Base-by-base conservation (phyloP, 2,888 invertebrate species). In the Poecilobothrus nobilitatus region DNA sequence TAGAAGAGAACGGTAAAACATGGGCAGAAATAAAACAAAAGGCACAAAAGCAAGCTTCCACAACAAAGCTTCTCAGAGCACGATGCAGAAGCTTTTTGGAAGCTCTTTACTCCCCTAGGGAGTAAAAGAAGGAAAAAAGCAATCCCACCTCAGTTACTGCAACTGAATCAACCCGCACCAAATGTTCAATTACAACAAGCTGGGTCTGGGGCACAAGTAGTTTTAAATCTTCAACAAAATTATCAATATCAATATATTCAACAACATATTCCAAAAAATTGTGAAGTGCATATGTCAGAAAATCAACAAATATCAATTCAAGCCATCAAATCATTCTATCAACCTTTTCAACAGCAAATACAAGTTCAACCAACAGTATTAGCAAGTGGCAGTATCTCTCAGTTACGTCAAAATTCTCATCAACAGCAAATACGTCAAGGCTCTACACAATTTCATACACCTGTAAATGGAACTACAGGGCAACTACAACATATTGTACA, bases 211-310 rank as follows among this genome's bases (percentile, higher is more conserved):
- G 71, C 73, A 12, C 74, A 74, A 69, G 72, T 73, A 68, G 67
- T 73, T 18, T 66, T 74, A 8, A 74, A 74, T 71, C 74, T 71
- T 18, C 71, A 70, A 9, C 72, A 73, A 21, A 65, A 65, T 65
- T 33, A 65, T 67, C 74, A 74, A 69, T 74, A 73, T 67, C 74
- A 74, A 66, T 74, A 74, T 64, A 73, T 73, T 27, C 73, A 73
- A 63, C 72, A 73, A 62, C 69, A 72, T 2, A 69, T 70, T 10
- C 27, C 27, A 4, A 27, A 63, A 63, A 15, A 27, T 15, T 7
- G 18, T 12, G 63, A 63, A 63, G 53, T 53, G 1, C 53, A 53
- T 53, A 53, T 53, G 53, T 12, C 53, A 15, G 53, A 69, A 7
- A 72, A 72, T 67, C 73, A 63, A 63, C 63, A 73, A 70, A 71